These are phyloP conservation scores for Nerophis ophidion DNA, from an alignment of 2,113 vertebrate species.

Conservation along the genomic window DNA sequence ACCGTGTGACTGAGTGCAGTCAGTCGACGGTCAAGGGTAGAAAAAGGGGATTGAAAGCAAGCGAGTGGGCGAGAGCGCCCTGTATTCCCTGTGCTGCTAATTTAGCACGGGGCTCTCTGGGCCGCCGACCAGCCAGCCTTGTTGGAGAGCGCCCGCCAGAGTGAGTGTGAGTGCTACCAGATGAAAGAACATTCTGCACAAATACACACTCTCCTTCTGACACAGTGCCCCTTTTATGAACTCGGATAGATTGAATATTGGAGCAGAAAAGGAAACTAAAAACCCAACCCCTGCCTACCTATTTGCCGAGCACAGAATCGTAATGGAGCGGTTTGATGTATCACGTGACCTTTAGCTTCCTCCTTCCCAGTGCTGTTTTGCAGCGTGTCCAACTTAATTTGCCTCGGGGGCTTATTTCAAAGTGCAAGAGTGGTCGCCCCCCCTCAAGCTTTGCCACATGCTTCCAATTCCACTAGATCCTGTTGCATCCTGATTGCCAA, in stretches of 20 bases:
- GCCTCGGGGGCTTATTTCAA: slow-evolving; percentile 33
- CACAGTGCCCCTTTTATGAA: slow-evolving; percentile 68
- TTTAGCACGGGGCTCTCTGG: slow-evolving; percentile 66
- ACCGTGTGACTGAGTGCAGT: slow-evolving; percentile 42
- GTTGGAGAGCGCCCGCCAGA: slow-evolving; percentile 61
- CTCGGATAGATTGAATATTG: slow-evolving; percentile 48
- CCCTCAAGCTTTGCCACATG: slow-evolving; percentile 12
- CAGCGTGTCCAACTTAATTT: slow-evolving; percentile 27
- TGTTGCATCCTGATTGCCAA: slow-evolving; percentile 29
- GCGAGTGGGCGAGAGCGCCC: slow-evolving; percentile 64
- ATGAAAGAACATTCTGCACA: slow-evolving; percentile 64
- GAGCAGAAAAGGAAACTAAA: slow-evolving; percentile 32
- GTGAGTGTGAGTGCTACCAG: slow-evolving; percentile 60
- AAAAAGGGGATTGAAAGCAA: slow-evolving; percentile 60
- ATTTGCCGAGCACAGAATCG: slow-evolving; percentile 7
- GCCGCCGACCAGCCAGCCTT: slow-evolving; percentile 42
- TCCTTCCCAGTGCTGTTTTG: slow-evolving; percentile 38
- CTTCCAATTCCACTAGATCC: neutral
- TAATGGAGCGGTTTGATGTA: slow-evolving; percentile 51
- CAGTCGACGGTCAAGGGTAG: slow-evolving; percentile 69
- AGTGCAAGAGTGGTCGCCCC: slow-evolving; percentile 11
- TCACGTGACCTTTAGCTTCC: slow-evolving; percentile 54
- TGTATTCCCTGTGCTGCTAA: slow-evolving; percentile 71
- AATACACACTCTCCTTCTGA: slow-evolving; percentile 51
- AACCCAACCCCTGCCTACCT: slow-evolving; percentile 20